Percentiles rank a stretch among this genome's conserved stretches.
phyloP scores from a whole-genome alignment of 2,113 vertebrate genomes.

The Indri indri region DNA sequence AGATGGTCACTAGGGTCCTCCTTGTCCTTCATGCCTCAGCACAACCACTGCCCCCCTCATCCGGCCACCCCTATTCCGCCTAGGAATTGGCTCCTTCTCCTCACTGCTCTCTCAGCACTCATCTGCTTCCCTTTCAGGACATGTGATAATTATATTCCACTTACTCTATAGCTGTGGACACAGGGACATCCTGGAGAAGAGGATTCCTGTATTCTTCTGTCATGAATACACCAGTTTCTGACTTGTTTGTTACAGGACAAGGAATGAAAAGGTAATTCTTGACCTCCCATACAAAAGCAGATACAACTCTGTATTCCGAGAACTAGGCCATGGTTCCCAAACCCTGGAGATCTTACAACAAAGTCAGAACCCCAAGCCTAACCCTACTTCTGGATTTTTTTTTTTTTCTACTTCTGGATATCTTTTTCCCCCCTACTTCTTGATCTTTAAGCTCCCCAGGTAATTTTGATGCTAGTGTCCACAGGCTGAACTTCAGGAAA shows the following conservation, averaged over 20 bases:
- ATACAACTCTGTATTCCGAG: neutral
- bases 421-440: too few species aligned
- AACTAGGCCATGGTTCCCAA: neutral
- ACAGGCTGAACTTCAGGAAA: neutral
- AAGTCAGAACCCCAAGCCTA: neutral
- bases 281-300: neutral
- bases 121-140: neutral
- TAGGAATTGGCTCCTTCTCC: neutral
- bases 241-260: neutral
- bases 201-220: neutral
- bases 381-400: neutral
- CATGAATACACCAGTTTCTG: neutral
- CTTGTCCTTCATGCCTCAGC: neutral
- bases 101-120: neutral
- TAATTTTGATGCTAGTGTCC: neutral
- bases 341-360: neutral
- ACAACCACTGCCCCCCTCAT: neutral
- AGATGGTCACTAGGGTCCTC: neutral
- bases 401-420: too few species aligned
- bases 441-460: neutral
- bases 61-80: neutral
- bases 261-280: neutral
- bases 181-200: neutral
- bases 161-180: neutral
- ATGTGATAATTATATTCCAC: neutral